Evolutionary conservation across 2,888 invertebrate genomes (phyloP), one percentile per base, ranked within the genome.

Genomic region (Harpalus rubripes): DNA sequence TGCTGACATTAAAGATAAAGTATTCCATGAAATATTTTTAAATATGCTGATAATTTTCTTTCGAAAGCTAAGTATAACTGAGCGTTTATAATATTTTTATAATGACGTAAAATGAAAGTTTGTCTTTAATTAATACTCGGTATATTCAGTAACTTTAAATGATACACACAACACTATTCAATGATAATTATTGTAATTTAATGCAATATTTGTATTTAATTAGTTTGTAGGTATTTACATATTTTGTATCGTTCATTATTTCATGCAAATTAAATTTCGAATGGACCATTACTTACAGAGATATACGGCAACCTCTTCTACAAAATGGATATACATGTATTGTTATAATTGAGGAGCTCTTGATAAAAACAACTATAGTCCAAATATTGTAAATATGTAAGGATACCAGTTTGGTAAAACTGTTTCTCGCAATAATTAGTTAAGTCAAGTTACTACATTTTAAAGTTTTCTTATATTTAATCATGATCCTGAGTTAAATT

Each of bases 61-160:
- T 76, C 56, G 52, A 52, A 76, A 76, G 74, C 44, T 74, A 74
- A 68, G 68, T 68, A 52, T 76, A 76, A 52, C 52, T 76, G 44
- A 76, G 76, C 56, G 52, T 76, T 76, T 76, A 76, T 76, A 44
- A 76, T 76, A 76, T 76, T 76, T 76, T 76, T 76, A 76, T 76
- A 76, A 76, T 76, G 56, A 76, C 76, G 22, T 68, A 39, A 68
- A 15, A 68, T 32, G 68, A 68, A 39, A n/a, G 68, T 68, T 68
- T 68, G 39, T 68, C 68, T 68, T 68, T 68, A 32, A 68, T 68
- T 68, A 32, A 4, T 32, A 5, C 8, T 39, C 32, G 68, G 68
- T 39, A 7, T 68, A 68, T 68, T 68, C 39, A 68, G 68, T 68
- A 68, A 68, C 68, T 68, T 39, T 26, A 68, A 39, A 68, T 26